These are phyloP conservation scores for Merluccius polli DNA, from an alignment of 2,797 vertebrate species.

Conservation along the genomic window DNA sequence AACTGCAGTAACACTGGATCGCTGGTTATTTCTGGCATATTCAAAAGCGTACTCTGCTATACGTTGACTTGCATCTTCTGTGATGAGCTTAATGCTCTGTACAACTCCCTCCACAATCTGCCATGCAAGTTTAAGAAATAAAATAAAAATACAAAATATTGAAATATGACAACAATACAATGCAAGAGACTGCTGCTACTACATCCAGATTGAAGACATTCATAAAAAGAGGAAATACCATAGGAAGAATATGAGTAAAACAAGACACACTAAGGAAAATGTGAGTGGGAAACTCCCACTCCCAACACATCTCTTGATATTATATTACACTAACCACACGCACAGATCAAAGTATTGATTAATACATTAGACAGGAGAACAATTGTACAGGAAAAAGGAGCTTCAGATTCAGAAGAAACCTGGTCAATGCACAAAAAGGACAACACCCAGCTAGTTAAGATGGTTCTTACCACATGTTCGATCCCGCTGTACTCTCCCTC, in stretches of 20 bases:
- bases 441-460: background rate
- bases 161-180: background rate
- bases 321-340: background rate
- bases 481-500: conserved; percentile 98
- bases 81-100: conserved; percentile 98
- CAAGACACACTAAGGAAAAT: background rate
- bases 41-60: conserved; percentile 97
- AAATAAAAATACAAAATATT: background rate
- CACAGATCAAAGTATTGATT: background rate
- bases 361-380: too few species aligned
- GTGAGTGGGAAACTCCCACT: too few species aligned
- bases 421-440: background rate
- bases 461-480: conserved; percentile 85
- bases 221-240: background rate
- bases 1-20: conserved; percentile 90
- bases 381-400: background rate
- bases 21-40: conserved; percentile 91
- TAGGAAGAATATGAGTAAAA: too few species aligned
- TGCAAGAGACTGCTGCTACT: background rate
- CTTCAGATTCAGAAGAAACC: background rate
- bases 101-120: conserved; percentile 98
- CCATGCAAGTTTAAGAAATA: conserved; percentile 39
- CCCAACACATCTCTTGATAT: background rate
- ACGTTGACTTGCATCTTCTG: conserved; percentile 87
- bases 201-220: background rate